Evolutionary conservation across 2,113 vertebrate genomes (phyloP).

Genomic region (Pyrgilauda ruficollis): DNA sequence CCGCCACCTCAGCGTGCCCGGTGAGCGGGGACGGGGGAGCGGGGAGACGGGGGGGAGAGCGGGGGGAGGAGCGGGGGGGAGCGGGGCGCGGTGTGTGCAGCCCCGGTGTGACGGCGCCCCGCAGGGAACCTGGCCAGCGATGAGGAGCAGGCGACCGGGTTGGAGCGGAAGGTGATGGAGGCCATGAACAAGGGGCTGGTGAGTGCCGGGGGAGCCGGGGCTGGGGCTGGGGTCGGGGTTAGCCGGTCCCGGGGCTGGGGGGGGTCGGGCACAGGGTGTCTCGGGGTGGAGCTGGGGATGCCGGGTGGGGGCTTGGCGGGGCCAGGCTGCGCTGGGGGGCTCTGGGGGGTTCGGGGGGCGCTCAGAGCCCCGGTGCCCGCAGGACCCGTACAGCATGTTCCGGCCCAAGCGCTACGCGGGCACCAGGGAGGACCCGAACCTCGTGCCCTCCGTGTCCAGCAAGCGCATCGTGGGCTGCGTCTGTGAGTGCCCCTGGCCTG

Average conservation of each 20-base stretch:
- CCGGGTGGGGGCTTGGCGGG: too few species aligned
- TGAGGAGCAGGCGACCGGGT: slow-evolving; percentile 84
- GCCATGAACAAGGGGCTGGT: slow-evolving; percentile 77
- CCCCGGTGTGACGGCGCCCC: not conserved
- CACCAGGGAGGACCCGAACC: slow-evolving; percentile 84
- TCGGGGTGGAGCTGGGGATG: not conserved
- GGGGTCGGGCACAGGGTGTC: too few species aligned
- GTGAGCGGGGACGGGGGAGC: not conserved
- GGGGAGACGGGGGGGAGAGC: too few species aligned
- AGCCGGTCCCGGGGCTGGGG: too few species aligned
- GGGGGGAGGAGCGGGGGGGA: not conserved
- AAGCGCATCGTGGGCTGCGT: slow-evolving; percentile 89
- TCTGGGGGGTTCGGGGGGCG: too few species aligned
- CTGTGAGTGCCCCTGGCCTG: slow-evolving; percentile 73
- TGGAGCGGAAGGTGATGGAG: slow-evolving; percentile 79
- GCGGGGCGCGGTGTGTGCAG: too few species aligned
- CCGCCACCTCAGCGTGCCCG: not conserved
- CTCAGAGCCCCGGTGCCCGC: not conserved
- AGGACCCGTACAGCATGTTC: slow-evolving; percentile 85
- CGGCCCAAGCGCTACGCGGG: slow-evolving; percentile 81
- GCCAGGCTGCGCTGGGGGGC: too few species aligned
- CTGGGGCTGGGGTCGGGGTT: too few species aligned
- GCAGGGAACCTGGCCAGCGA: slow-evolving; percentile 80
- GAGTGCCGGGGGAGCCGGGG: not conserved
- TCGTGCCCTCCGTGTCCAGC: slow-evolving; percentile 83